These are phyloP conservation scores for Dorcus parallelipipedus DNA, from an alignment of 2,888 invertebrate genomes.

Conservation along the genomic window DNA sequence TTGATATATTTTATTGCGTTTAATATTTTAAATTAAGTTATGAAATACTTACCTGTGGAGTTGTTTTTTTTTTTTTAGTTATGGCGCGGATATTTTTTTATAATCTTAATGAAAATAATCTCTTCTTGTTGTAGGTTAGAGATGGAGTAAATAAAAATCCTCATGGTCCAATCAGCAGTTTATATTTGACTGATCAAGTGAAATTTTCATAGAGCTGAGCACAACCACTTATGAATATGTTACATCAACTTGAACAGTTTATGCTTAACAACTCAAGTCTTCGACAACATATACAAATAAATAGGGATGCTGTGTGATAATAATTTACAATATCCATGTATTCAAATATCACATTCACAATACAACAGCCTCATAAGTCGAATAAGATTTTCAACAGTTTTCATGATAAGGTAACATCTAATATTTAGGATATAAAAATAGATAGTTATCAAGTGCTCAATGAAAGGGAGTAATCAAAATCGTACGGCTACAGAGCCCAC, in stretches of 20 bases:
- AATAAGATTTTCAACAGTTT: constrained; percentile 36
- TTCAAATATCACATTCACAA: constrained; percentile 52
- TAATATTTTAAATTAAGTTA: background rate
- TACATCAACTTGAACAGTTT: constrained; percentile 45
- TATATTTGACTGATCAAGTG: constrained; percentile 40
- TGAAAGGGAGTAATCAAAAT: constrained; percentile 33
- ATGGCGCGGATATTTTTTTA: background rate
- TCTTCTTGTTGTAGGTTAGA: background rate
- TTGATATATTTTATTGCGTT: background rate
- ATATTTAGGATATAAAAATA: constrained; percentile 46
- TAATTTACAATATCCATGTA: constrained; percentile 47
- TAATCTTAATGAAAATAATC: background rate
- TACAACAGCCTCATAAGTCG: constrained; percentile 48
- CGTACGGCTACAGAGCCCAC: constrained; percentile 29
- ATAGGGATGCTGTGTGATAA: constrained; percentile 41
- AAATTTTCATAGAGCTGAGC: constrained; percentile 39
- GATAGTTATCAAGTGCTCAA: constrained; percentile 37
- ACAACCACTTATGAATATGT: constrained; percentile 42
- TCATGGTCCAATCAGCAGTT: constrained; percentile 33
- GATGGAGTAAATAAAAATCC: constrained; percentile 13
- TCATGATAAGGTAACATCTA: constrained; percentile 41
- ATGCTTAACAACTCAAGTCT: constrained; percentile 38
- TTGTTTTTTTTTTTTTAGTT: background rate
- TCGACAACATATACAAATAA: constrained; percentile 45
- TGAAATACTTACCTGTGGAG: background rate